Base-by-base conservation (phyloP, 1,140 invertebrate genomes). In the Drosophila virilis region DNA sequence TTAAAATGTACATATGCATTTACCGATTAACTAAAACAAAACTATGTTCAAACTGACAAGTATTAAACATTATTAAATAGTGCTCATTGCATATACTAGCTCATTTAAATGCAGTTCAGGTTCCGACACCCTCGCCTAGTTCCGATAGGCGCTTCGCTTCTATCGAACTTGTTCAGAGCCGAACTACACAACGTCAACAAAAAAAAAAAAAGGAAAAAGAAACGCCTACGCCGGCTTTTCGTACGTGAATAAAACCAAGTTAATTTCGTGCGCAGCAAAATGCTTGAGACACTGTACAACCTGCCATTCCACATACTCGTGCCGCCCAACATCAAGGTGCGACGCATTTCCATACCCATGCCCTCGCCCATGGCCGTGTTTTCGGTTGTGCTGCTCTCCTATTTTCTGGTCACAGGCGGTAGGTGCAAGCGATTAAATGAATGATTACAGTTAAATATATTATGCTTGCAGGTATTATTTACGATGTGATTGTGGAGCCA, bases 341-440 rank as follows among this genome's bases (percentile, higher is more conserved):
- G 98, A 88, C 96, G 94, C 80, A 98, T 88, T 6, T 66, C 61
- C 45, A 72, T 99, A 38, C 95, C 96, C 45, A 83, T 79, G 93
- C 98, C 98, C 0, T 98, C 97, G 51, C 95, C 98, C 22, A 99
- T 99, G 97, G 94, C 96, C 69, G 96, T 98, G 67, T 99, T 98
- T 93, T 95, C 97, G 10, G 93, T 98, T 55, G 96, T 99, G 40
- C 93, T 99, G 40, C 93, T 97, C 17, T 99, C 98, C 3, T 99
- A 99, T 93, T 99, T 99, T 93, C 93, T 99, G 72, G 98, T 99
- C 42, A 99, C 98, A 59, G 98, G 98, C 95, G 98, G 98, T 98
- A 94, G 95, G 72, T 66, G 6, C n/a, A 46, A 17, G 1, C n/a
- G 1, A 33, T 7, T 8, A 15, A 12, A 15, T 0, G 33, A 0